Evolutionary conservation across 2,113 vertebrate genomes (phyloP), one percentile per base, ranked within the genome.

Genomic region (Heloderma charlesbogerti): DNA sequence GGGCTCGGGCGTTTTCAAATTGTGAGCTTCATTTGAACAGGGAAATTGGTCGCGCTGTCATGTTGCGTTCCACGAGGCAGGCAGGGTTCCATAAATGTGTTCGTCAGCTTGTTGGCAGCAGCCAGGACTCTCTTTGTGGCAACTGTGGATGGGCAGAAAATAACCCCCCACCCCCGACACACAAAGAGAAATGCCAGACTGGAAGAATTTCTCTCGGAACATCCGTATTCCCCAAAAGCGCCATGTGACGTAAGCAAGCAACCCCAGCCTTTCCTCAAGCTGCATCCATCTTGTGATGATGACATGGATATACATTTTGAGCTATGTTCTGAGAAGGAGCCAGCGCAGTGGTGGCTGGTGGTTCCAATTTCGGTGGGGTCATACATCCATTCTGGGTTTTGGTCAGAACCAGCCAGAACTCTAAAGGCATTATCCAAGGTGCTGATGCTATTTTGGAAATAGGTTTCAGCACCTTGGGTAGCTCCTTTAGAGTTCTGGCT

Each of bases 11-110:
- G 13, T 86, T 85, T 88, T 45, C 82, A 92, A 84, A 79, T 71
- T 54, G 15, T 40, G 87, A 85, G 66, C 91, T 92, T 86, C 63
- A 80, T 86, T 72, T 79, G 60, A 91, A 88, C 87, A 88, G 87
- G 67, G 66, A 88, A 84, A 88, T 91, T 89, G 87, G 81, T 34
- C 75, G n/a, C 40, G 82, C 54, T 88, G 74, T 85, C 75, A 88
- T 79, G 63, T 71, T 72, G 87, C 27, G 86, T 51, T 94, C 43
- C 25, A 29, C 43, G 74, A 80, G 89, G 89, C 83, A 80, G 89
- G 89, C 83, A 43, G 74, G 60, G 43, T 54, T 74, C 74, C 45
- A 8, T 45, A 43, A 71, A 86, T 67, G 75, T 29, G 20, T 51
- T 71, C 66, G 37, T 63, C 80, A 86, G 81, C 63, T 90, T 31